Evolutionary conservation across 37 sponge, comb jelly and placozoan genomes (phyloP), one percentile per base, ranked within the genome.

Genomic region (Haliclona indistincta): DNA sequence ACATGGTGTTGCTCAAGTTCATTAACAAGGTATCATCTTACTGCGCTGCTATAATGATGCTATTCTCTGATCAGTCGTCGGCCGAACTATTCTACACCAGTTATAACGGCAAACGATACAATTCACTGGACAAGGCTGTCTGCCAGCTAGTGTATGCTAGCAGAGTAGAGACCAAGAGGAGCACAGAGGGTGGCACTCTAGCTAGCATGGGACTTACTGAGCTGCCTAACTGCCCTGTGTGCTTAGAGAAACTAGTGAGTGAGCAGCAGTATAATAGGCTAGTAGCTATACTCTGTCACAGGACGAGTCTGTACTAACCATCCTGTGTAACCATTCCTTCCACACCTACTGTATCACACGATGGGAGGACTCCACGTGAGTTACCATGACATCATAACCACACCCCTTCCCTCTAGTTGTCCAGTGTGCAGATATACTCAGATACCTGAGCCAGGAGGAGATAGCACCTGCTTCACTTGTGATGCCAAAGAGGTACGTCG

Each of bases 251-350:
- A 42, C 61, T 95, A 58, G 95, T 91, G 54, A 55, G 78, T 41
- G 4, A 37, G 33, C 17, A 47, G 6, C 23, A 68, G 33, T 3
- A 4, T 13, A 49, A 45, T 22, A n/a, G 52, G 8, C 19, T 33
- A 70, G 33, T 70, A 8, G 10, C 8, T 20, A 20, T 1, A n/a
- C 49, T 23, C 3, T 13, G 26, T 22, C 26, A 20, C 64, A 88
- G 90, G 98, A 97, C 81, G 98, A 97, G 29, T 84, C 93, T 17
- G 80, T 91, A 4, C 77, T 98, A 61, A 98, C 99, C 4, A 81
- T 93, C 19, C 77, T 98, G 36, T 98, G 99, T 58, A 98, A 98
- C 47, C 99, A 98, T 56, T 87, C 96, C 40, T 98, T 98, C 56
- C 99, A 98, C 53, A 80, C 83, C 26, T 60, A 88, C 38, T 98